Conservation (phyloP, 2,888 invertebrate species). For the Metalampra italica region DNA sequence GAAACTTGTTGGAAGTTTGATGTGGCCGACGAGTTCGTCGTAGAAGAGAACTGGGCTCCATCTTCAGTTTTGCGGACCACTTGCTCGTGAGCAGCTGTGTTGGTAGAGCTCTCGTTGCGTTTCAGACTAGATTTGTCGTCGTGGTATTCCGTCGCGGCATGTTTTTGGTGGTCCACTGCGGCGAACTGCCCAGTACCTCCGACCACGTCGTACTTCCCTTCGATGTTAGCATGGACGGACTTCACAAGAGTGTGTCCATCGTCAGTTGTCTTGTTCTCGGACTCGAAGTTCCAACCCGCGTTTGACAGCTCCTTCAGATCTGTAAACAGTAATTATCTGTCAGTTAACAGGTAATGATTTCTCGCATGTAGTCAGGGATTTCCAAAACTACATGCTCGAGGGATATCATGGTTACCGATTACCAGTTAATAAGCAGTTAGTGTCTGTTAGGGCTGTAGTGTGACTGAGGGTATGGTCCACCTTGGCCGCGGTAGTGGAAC, state of each 20-base stretch:
- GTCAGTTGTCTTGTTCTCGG: conserved; percentile 79
- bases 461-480: conserved; percentile 41
- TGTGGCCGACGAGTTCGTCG: conserved; percentile 55
- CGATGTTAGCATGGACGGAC: conserved; percentile 80
- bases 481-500: conserved; percentile 70
- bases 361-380: neutral
- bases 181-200: conserved; percentile 82
- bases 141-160: conserved; percentile 66
- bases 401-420: conserved; percentile 10
- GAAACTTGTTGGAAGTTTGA: conserved; percentile 57
- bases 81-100: conserved; percentile 58
- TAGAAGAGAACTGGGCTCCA: conserved; percentile 54
- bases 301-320: conserved; percentile 70
- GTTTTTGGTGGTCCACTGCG: conserved; percentile 80
- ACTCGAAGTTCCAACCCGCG: conserved; percentile 83
- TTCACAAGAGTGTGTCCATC: conserved; percentile 82
- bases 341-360: neutral
- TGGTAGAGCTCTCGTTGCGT: conserved; percentile 54
- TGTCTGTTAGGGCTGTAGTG: conserved; percentile 40
- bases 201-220: conserved; percentile 81
- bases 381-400: neutral
- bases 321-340: conserved; percentile 35
- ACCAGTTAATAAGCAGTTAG: conserved; percentile 64
- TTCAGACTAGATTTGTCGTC: conserved; percentile 63
- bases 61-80: conserved; percentile 60